Base-by-base conservation (phyloP, 2,888 invertebrate genomes). In the Macroteleia sp. region DNA sequence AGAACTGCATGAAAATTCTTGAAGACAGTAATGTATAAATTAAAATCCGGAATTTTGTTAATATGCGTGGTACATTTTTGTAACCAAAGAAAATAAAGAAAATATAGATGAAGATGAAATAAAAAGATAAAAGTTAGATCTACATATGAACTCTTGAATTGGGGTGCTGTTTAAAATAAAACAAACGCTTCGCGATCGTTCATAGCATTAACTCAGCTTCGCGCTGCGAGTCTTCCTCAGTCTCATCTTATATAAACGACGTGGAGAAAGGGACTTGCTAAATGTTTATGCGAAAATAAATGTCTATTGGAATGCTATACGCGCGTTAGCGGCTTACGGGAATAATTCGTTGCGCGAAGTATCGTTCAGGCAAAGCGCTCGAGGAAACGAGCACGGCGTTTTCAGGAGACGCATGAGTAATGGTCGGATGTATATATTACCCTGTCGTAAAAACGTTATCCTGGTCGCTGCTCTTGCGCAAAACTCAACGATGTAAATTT, bases 321-420 rank as follows among this genome's bases (percentile, higher is more conserved):
- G 77, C 66, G 74, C 77, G 71, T 81, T 76, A 77, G 76, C 69
- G 70, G 70, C 79, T 73, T 74, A 56, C 56, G 70, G 71, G 77
- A 79, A 77, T 77, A 80, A 83, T 82, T 80, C 80, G 79, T 71
- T 62, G 76, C 67, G 71, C 79, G 77, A 75, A 74, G 78, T 66
- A 70, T 79, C 70, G 66, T 66, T 56, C 70, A 56, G 54, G 77
- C 77, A 77, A 77, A 77, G 66, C 77, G 77, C 78, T 61, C 74
- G 77, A 78, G 77, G 77, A 78, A 78, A 75, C 78, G 78, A 66
- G 66, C 78, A 70, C 78, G 70, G 78, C 78, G 74, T 79, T 79
- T 79, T 74, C 78, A 73, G 77, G 77, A 77, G 77, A 69, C 73
- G 57, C 77, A 77, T 77, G 77, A 77, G 73, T 77, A 77, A 77